These are phyloP conservation scores for Spheniscus humboldti DNA, from an alignment of 2,797 vertebrate species.

Conservation along the genomic window DNA sequence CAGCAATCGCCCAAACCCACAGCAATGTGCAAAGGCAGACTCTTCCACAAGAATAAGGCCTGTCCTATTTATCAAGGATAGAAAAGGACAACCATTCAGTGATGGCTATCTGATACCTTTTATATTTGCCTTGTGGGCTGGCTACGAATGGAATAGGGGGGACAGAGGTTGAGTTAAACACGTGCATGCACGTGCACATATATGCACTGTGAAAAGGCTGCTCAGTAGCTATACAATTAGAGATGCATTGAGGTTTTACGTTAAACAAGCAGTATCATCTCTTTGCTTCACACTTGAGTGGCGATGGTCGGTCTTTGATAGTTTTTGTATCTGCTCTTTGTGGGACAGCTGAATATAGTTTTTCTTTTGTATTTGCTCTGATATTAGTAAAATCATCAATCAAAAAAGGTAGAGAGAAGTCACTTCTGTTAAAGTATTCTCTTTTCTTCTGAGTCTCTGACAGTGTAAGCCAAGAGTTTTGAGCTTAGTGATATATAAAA, in stretches of 20 bases:
- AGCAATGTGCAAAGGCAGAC: background rate
- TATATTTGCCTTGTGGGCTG: background rate
- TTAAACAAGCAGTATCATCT: background rate
- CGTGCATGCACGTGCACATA: no score
- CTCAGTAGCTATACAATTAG: background rate
- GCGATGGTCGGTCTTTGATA: background rate
- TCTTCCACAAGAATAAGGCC: background rate
- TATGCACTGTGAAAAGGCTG: background rate
- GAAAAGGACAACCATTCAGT: background rate
- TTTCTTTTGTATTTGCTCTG: background rate
- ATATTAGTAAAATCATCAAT: background rate
- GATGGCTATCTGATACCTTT: background rate
- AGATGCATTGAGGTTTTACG: background rate
- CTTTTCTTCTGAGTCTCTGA: background rate
- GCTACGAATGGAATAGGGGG: background rate
- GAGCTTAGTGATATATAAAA: background rate
- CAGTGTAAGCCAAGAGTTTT: background rate
- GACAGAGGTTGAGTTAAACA: background rate
- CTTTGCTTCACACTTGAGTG: background rate
- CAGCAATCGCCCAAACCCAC: background rate
- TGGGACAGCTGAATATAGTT: background rate
- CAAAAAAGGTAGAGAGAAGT: background rate
- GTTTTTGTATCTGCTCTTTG: background rate
- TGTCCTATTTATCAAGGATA: background rate
- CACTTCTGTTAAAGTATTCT: background rate